phyloP scores from a whole-genome alignment of 2,797 vertebrate species.

The Hirundo rustica region DNA sequence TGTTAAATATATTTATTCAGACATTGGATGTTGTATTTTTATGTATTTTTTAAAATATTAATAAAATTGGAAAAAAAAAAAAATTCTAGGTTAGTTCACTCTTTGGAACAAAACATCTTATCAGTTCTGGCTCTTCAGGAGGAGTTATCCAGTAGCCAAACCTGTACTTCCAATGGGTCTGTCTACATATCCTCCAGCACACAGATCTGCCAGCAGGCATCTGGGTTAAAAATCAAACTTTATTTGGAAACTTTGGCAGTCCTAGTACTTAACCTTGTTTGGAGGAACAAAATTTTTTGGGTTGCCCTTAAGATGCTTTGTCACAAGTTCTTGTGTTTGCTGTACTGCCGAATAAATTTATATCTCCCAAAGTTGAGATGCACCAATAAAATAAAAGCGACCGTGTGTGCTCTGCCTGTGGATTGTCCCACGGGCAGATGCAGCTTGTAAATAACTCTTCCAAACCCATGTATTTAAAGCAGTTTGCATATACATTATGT shows the following conservation, averaged over 20 bases:
- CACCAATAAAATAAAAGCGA: conserved; percentile 68
- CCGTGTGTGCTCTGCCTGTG: conserved; percentile 79
- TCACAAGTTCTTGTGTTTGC: conserved; percentile 72
- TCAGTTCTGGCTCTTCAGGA: conserved; percentile 69
- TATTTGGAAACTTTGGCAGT: conserved; percentile 78
- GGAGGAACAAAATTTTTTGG: conserved; percentile 71
- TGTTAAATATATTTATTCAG: conserved; percentile 98
- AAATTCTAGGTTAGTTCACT: conserved; percentile 83
- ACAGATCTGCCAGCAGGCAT: conserved; percentile 56
- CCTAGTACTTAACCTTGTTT: conserved; percentile 71
- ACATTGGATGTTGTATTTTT: conserved; percentile 90
- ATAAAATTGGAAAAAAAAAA: conserved; percentile 85
- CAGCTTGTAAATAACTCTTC: conserved; percentile 91
- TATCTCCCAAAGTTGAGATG: conserved; percentile 78
- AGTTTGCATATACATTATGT: conserved; percentile 94
- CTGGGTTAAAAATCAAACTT: conserved; percentile 59
- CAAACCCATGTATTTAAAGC: conserved; percentile 88
- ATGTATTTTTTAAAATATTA: conserved; percentile 91
- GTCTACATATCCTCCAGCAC: conserved; percentile 31
- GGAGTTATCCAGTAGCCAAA: conserved; percentile 38
- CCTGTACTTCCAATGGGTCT: conserved; percentile 36
- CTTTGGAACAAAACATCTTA: conserved; percentile 70
- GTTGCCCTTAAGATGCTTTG: conserved; percentile 73
- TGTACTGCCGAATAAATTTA: conserved; percentile 74
- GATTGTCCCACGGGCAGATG: conserved; percentile 77